Percentiles rank a stretch among this genome's conserved stretches.
Evolutionary conservation across 2,113 vertebrate genomes (phyloP).

Genomic region (Rhipidura dahli): DNA sequence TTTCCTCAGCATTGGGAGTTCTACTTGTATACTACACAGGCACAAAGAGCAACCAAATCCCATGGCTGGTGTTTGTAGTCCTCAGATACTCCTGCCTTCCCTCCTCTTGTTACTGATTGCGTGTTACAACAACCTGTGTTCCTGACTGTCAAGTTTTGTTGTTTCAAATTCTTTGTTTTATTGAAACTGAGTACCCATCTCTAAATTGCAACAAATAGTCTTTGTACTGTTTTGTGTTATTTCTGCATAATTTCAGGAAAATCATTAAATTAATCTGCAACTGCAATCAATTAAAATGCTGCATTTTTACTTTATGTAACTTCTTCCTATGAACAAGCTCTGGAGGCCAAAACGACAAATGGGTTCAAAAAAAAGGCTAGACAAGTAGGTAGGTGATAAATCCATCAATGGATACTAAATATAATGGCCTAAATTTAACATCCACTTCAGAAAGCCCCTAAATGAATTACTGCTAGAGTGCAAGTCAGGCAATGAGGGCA

Average conservation of each 20-base stretch:
- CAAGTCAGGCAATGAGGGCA: not conserved
- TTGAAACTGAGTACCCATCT: not conserved
- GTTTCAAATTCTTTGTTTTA: not conserved
- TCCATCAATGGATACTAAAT: not conserved
- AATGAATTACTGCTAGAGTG: not conserved
- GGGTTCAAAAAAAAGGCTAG: not conserved
- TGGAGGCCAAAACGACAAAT: not conserved
- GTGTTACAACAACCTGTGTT: not conserved
- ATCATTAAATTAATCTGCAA: not conserved
- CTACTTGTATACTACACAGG: not conserved
- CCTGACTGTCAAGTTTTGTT: not conserved
- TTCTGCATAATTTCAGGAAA: not conserved
- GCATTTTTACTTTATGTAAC: not conserved
- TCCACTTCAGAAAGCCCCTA: not conserved
- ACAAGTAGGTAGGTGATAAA: conserved; percentile 1
- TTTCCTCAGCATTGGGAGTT: not conserved
- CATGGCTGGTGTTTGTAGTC: not conserved
- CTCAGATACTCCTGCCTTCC: not conserved
- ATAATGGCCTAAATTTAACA: conserved; percentile 30
- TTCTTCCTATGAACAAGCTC: not conserved
- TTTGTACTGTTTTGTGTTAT: not conserved
- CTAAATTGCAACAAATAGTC: not conserved
- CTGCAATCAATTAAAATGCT: not conserved
- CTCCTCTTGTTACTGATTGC: not conserved
- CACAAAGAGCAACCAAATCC: not conserved